phyloP scores from a whole-genome alignment of 2,113 vertebrate genomes.

The Ammodytes marinus region DNA sequence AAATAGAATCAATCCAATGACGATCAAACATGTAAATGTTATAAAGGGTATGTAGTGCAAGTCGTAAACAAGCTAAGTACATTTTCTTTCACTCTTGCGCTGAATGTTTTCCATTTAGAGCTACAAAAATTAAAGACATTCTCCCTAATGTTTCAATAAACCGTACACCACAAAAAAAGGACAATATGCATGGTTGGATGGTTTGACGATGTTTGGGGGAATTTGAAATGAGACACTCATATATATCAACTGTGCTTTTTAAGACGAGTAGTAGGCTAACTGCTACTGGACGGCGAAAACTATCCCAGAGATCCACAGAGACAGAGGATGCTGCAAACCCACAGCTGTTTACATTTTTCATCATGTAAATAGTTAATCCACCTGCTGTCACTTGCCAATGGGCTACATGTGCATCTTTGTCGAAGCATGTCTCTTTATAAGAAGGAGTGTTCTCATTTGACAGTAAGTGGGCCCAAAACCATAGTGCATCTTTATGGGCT shows the following conservation, averaged over 20 bases:
- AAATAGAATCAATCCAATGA: neutral
- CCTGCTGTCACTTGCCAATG: neutral
- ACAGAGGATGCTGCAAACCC: neutral
- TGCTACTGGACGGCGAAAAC: neutral
- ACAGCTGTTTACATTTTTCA: neutral
- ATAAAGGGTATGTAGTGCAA: neutral
- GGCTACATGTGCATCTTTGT: neutral
- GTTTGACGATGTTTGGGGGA: neutral
- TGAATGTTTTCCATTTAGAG: neutral
- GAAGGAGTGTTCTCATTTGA: conserved; percentile 1
- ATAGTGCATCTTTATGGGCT: neutral
- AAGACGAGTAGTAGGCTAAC: neutral
- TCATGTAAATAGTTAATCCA: conserved; percentile 1
- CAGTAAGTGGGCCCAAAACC: neutral
- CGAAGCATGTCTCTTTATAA: neutral
- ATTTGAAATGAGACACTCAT: neutral
- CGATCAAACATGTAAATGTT: neutral
- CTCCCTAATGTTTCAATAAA: neutral
- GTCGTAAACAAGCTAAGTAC: neutral
- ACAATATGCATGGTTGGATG: neutral
- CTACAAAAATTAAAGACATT: neutral
- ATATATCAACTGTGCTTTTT: neutral
- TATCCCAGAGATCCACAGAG: neutral
- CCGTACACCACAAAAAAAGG: neutral
- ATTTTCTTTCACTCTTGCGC: too few species aligned